These are phyloP conservation scores for Plectropomus leopardus DNA, from an alignment of 2,113 vertebrate species.

Conservation along the genomic window DNA sequence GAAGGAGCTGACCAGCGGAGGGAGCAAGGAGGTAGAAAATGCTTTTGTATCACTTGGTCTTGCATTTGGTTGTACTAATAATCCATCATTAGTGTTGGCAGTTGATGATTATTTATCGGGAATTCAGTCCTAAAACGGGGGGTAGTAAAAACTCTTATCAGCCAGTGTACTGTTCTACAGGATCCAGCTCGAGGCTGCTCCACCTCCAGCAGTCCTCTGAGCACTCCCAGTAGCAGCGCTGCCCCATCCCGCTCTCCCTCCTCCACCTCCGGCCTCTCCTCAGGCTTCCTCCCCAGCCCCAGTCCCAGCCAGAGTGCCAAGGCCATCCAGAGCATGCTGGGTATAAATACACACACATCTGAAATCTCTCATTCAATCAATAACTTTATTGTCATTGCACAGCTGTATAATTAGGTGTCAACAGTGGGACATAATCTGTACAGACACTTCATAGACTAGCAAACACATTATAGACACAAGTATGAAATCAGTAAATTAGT, in stretches of 20 bases:
- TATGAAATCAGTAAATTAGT: no score
- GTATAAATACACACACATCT: constrained; percentile 74
- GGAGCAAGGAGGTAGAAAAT: constrained; percentile 77
- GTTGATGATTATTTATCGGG: not conserved
- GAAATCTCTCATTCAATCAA: not conserved
- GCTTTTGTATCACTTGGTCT: not conserved
- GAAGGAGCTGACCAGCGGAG: constrained; percentile 65
- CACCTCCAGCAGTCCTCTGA: constrained; percentile 87
- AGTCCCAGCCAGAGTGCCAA: constrained; percentile 91
- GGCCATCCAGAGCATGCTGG: constrained; percentile 90
- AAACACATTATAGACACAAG: no score
- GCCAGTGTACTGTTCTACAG: constrained; percentile 56
- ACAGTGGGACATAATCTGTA: no score
- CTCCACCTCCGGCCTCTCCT: constrained; percentile 90
- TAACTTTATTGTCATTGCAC: no score
- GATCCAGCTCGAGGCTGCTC: constrained; percentile 84
- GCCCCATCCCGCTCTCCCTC: constrained; percentile 87
- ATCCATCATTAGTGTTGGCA: not conserved
- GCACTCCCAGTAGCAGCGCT: constrained; percentile 87
- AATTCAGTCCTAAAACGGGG: not conserved
- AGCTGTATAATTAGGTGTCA: no score
- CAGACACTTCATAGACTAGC: no score
- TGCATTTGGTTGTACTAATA: not conserved
- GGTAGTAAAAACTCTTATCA: not conserved
- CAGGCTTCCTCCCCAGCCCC: constrained; percentile 90